Conservation (phyloP, 2,113 vertebrate genomes). For the Leucopternis melanops region DNA sequence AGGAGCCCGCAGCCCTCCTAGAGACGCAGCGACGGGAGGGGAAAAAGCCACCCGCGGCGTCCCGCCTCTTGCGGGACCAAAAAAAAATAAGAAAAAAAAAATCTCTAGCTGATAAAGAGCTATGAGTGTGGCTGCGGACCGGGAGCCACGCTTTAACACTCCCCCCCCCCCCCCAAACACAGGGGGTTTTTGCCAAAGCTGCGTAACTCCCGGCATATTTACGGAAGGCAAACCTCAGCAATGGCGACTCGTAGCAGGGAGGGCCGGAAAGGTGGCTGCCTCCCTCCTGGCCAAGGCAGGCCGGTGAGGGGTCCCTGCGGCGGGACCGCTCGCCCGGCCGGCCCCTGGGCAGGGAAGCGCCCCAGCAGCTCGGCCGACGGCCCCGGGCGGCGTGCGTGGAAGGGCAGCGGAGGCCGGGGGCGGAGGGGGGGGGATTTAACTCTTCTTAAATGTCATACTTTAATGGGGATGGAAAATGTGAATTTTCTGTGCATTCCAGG, state of each 20-base stretch:
- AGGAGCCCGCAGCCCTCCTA: too few relatives aligned
- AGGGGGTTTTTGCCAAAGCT: neutral
- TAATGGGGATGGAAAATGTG: too few relatives aligned
- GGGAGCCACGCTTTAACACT: neutral
- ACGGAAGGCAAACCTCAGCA: neutral
- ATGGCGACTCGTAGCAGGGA: neutral
- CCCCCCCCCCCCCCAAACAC: too few relatives aligned
- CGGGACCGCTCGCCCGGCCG: neutral
- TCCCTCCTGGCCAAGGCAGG: neutral
- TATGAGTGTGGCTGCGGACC: neutral
- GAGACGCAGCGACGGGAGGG: too few relatives aligned
- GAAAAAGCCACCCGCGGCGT: too few relatives aligned
- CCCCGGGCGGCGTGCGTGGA: too few relatives aligned
- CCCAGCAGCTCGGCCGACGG: neutral
- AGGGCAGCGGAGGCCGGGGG: too few relatives aligned
- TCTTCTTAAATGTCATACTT: too few relatives aligned
- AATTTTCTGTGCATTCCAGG: slow-evolving; percentile 55
- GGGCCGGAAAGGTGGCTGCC: neutral
- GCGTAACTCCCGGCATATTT: neutral
- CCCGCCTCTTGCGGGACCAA: too few relatives aligned
- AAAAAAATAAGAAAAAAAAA: too few relatives aligned
- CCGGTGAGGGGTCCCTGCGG: neutral
- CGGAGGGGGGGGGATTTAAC: too few relatives aligned
- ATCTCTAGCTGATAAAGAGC: neutral
- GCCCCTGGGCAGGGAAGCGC: neutral